These are phyloP conservation scores for Leucoma salicis DNA, from an alignment of 2,888 invertebrate genomes.

Conservation along the genomic window DNA sequence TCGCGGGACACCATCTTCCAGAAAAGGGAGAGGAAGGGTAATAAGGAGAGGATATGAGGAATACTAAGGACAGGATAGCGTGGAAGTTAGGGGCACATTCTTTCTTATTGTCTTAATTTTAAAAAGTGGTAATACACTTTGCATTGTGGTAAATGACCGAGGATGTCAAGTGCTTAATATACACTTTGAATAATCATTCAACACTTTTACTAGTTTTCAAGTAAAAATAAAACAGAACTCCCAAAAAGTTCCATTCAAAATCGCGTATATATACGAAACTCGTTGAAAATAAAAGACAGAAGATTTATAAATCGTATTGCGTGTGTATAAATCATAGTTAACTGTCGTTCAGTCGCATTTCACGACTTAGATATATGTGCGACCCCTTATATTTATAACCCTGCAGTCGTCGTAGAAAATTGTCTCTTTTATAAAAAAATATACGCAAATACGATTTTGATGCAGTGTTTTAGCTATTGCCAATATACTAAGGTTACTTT, in stretches of 20 bases:
- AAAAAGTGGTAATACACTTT: too few relatives aligned
- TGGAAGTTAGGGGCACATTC: too few relatives aligned
- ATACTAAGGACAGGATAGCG: too few relatives aligned
- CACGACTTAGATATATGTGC: constrained; percentile 55
- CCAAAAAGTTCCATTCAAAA: not conserved
- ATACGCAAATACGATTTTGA: not conserved
- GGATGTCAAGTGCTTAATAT: too few relatives aligned
- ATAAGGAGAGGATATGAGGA: too few relatives aligned
- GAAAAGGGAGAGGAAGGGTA: too few relatives aligned
- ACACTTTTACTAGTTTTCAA: too few relatives aligned
- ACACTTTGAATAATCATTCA: too few relatives aligned
- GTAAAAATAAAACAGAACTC: not conserved
- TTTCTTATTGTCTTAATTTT: too few relatives aligned
- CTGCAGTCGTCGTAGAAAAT: constrained; percentile 42
- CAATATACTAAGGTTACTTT: not conserved
- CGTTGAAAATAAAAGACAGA: constrained; percentile 15
- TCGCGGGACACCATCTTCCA: too few relatives aligned
- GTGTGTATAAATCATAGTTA: constrained; percentile 54
- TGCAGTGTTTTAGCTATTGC: constrained; percentile 6
- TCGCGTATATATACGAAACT: not conserved
- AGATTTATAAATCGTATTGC: constrained; percentile 37
- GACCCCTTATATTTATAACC: constrained; percentile 51
- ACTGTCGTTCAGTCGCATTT: constrained; percentile 57
- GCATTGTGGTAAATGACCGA: too few relatives aligned
- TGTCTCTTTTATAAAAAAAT: constrained; percentile 25